Conservation (phyloP, 1,140 invertebrate genomes). For the Teleopsis dalmanni region DNA sequence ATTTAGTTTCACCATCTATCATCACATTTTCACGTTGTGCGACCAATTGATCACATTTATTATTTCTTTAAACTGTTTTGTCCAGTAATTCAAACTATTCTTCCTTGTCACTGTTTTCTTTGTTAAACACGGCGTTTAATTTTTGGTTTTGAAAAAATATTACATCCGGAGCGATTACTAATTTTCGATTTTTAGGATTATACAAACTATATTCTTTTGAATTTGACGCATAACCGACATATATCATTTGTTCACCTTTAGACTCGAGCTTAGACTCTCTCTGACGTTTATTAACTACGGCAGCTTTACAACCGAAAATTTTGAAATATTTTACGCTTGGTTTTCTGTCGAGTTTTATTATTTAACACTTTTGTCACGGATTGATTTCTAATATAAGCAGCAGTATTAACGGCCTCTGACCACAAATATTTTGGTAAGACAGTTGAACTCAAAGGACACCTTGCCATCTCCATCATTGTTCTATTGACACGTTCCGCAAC, state of each 20-base stretch:
- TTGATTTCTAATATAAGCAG: slow-evolving; percentile 39
- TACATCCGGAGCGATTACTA: slow-evolving; percentile 18
- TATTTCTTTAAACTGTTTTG: background rate
- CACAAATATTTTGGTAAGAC: slow-evolving; percentile 34
- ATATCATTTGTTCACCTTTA: slow-evolving; percentile 15
- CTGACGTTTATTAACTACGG: slow-evolving; percentile 21
- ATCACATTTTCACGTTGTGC: background rate
- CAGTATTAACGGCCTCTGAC: slow-evolving; percentile 42
- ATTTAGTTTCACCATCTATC: background rate
- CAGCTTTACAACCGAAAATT: slow-evolving; percentile 26
- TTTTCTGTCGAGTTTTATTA: slow-evolving; percentile 21
- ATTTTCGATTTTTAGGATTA: slow-evolving; percentile 23
- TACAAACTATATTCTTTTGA: slow-evolving; percentile 28
- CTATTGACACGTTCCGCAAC: slow-evolving; percentile 32
- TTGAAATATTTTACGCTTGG: slow-evolving; percentile 22
- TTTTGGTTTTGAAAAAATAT: background rate
- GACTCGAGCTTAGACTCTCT: slow-evolving; percentile 14
- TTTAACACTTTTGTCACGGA: slow-evolving; percentile 24
- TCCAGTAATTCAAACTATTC: background rate
- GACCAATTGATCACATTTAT: no score
- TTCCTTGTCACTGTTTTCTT: background rate
- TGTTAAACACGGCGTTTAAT: background rate
- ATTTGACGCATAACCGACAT: slow-evolving; percentile 22
- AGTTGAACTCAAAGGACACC: slow-evolving; percentile 32
- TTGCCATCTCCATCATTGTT: slow-evolving; percentile 37